A percentile compares a stretch with the other conserved stretches of the same genome.
phyloP scores from a whole-genome alignment of 1,140 invertebrate genomes.

The Gonatopus flavifemur region DNA sequence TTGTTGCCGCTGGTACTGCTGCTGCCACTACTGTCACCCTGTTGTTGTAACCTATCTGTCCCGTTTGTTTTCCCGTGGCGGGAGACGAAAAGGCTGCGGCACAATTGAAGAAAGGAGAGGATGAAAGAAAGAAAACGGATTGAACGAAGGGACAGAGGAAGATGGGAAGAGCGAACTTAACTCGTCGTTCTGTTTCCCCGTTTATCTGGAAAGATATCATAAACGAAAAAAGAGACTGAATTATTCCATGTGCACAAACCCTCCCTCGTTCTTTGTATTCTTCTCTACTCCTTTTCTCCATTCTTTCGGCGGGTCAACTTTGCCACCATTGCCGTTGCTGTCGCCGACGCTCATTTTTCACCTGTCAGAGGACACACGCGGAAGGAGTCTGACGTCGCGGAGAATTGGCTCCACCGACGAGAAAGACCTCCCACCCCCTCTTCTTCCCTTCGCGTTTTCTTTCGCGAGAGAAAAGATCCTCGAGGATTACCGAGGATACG shows the following conservation, averaged over 20 bases:
- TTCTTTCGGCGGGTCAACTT: constrained; percentile 24
- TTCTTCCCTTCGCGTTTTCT: background rate
- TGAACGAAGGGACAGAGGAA: too few species aligned
- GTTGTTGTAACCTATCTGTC: constrained; percentile 42
- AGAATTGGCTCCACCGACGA: constrained; percentile 26
- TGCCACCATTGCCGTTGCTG: constrained; percentile 6
- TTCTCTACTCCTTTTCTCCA: background rate
- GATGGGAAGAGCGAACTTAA: background rate
- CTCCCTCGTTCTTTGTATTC: background rate
- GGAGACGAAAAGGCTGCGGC: too few species aligned
- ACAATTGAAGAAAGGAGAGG: too few species aligned
- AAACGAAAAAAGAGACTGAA: constrained; percentile 10
- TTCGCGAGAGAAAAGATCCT: too few species aligned
- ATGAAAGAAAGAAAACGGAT: background rate
- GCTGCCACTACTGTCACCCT: too few species aligned
- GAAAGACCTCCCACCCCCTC: constrained; percentile 16
- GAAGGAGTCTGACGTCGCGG: constrained; percentile 20
- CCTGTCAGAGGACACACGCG: constrained; percentile 27
- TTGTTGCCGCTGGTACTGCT: background rate
- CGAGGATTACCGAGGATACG: too few species aligned
- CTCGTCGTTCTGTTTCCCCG: background rate
- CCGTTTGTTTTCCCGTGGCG: constrained; percentile 36
- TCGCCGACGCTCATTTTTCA: constrained; percentile 37
- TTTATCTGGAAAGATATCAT: constrained; percentile 14
- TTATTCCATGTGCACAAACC: constrained; percentile 20